phyloP scores from a whole-genome alignment of 2,797 vertebrate genomes.

The Paedocypris micromegethes region DNA sequence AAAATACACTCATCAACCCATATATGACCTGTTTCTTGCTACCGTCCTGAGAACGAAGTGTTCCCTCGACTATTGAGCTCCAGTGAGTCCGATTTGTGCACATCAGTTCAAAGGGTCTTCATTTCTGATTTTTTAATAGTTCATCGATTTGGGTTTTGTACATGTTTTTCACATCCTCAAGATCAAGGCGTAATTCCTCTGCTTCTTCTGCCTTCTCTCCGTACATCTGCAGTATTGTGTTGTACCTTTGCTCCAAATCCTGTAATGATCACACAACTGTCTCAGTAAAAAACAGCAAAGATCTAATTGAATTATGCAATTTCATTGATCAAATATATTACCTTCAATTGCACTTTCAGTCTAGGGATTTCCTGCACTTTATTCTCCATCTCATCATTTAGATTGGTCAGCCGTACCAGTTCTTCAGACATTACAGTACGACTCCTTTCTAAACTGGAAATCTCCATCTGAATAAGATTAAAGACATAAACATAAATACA shows the following conservation, averaged over 20 bases:
- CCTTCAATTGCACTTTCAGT: conserved; percentile 81
- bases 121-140: conserved; percentile 81
- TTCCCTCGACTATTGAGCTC: conserved; percentile 32
- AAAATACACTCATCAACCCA: conserved; percentile 1
- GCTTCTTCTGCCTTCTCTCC: conserved; percentile 98
- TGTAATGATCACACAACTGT: conserved; percentile 55
- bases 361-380: conserved; percentile 87
- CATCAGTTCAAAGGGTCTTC: conserved; percentile 29
- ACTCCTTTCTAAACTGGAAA: conserved; percentile 86
- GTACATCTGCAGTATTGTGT: conserved; percentile 99
- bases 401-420: conserved; percentile 88
- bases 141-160: conserved; percentile 98
- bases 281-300: too few relatives aligned
- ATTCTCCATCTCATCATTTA: conserved; percentile 91
- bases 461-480: conserved; percentile 76
- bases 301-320: too few relatives aligned
- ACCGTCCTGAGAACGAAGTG: conserved; percentile 6
- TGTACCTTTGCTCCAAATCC: conserved; percentile 97
- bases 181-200: conserved; percentile 89
- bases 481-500: too few relatives aligned
- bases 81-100: not conserved
- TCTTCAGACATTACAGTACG: conserved; percentile 93
- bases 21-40: conserved; percentile 4
- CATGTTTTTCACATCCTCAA: conserved; percentile 98
- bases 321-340: conserved; percentile 42